These are phyloP conservation scores for Archocentrus centrarchus DNA, from an alignment of 2,113 vertebrate species.

Conservation along the genomic window DNA sequence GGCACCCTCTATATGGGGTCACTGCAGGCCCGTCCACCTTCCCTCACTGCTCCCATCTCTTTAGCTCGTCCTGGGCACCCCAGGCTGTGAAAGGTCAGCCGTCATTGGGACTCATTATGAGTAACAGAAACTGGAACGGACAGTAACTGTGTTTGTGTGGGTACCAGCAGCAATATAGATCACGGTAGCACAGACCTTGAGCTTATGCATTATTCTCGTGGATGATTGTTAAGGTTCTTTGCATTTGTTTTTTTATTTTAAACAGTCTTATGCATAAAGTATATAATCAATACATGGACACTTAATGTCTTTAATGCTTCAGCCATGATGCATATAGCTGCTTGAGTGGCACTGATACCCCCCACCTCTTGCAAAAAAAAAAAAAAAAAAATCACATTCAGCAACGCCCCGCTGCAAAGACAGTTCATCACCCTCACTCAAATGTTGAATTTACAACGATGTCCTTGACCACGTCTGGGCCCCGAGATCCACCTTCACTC, in stretches of 20 bases:
- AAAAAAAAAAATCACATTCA: slow-evolving; percentile 8
- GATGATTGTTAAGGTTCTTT: slow-evolving; percentile 21
- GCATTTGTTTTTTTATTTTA: neutral
- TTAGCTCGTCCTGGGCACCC: slow-evolving; percentile 39
- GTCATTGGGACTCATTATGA: slow-evolving; percentile 77
- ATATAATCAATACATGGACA: slow-evolving; percentile 45
- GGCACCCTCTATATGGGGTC: slow-evolving; percentile 56
- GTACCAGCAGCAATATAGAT: slow-evolving; percentile 27
- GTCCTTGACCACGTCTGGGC: slow-evolving; percentile 70
- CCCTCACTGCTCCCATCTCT: slow-evolving; percentile 21
- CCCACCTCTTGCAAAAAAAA: neutral
- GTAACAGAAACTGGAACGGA: slow-evolving; percentile 57
- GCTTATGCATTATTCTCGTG: slow-evolving; percentile 26
- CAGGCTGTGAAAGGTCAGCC: slow-evolving; percentile 76
- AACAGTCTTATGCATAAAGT: slow-evolving; percentile 2
- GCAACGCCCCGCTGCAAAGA: slow-evolving; percentile 40
- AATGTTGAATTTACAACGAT: slow-evolving; percentile 59
- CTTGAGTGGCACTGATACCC: slow-evolving; percentile 52
- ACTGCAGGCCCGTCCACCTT: slow-evolving; percentile 22
- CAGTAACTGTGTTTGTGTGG: slow-evolving; percentile 43
- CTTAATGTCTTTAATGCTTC: slow-evolving; percentile 30
- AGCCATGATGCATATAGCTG: slow-evolving; percentile 41
- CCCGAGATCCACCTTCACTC: slow-evolving; percentile 53
- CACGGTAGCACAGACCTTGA: slow-evolving; percentile 25
- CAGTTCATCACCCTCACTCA: slow-evolving; percentile 72